A percentile compares a stretch with the other conserved stretches of the same genome.
Conservation (phyloP, 2,888 invertebrate genomes). For the Drosophila koepferae region DNA sequence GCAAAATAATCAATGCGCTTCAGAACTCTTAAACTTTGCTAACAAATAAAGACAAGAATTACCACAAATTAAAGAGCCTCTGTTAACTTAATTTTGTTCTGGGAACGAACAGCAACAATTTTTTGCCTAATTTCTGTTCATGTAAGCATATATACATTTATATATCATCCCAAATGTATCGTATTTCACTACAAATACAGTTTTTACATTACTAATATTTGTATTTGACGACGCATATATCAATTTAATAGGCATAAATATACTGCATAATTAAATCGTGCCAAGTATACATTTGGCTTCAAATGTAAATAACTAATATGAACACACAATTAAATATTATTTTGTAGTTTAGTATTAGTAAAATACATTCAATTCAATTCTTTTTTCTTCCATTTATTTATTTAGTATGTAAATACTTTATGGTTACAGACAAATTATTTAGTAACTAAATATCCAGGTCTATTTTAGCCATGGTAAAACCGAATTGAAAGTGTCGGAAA, state of each 20-base stretch:
- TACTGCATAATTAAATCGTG: not conserved
- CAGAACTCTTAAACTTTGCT: conserved; percentile 14
- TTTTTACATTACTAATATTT: not conserved
- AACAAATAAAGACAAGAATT: not conserved
- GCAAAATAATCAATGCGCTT: conserved; percentile 33
- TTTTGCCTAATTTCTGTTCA: not conserved
- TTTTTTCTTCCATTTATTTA: no score
- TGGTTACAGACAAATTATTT: no score
- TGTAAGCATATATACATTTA: not conserved
- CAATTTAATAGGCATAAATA: not conserved
- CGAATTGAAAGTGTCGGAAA: no score
- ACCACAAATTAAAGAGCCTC: not conserved
- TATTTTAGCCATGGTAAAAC: no score
- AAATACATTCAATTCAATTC: not conserved
- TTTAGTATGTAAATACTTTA: no score
- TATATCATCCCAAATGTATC: not conserved
- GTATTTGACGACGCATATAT: not conserved
- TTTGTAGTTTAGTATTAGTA: not conserved
- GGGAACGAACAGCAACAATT: not conserved
- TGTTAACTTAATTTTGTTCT: not conserved
- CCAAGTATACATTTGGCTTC: not conserved
- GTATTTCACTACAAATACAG: not conserved
- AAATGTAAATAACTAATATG: not conserved
- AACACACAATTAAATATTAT: not conserved
- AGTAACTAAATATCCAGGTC: no score